Percentiles rank a stretch among this genome's conserved stretches.
Evolutionary conservation across 2,113 vertebrate genomes (phyloP).

Genomic region (Columba livia): DNA sequence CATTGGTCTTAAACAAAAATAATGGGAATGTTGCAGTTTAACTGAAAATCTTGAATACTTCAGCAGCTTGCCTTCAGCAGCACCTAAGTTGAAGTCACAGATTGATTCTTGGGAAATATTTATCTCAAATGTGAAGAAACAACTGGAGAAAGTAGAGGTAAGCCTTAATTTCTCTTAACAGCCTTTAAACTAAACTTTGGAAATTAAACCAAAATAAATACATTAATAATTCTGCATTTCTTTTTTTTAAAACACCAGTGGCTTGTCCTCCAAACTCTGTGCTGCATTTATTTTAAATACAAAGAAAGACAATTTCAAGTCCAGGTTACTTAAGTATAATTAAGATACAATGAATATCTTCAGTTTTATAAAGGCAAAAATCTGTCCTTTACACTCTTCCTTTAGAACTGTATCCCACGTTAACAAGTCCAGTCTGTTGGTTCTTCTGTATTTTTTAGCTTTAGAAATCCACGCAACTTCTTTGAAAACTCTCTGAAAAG

Average conservation of each 20-base stretch:
- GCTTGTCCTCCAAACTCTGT: neutral
- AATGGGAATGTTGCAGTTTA: neutral
- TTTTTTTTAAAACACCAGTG: neutral
- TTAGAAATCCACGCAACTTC: neutral
- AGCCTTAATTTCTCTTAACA: neutral
- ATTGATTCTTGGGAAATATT: conserved; percentile 63
- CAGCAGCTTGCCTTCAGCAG: conserved; percentile 32
- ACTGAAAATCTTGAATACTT: conserved; percentile 2
- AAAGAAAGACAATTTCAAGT: neutral
- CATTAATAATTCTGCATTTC: neutral
- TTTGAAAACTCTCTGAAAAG: neutral
- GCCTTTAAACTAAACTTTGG: neutral
- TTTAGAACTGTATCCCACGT: neutral
- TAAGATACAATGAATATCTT: neutral
- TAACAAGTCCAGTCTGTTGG: neutral
- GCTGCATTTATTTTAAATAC: neutral
- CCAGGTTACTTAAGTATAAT: neutral
- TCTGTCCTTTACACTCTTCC: neutral
- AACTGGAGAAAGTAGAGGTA: conserved; percentile 69
- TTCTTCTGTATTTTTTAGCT: neutral
- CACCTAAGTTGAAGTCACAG: conserved; percentile 28
- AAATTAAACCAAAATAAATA: neutral
- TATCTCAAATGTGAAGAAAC: conserved; percentile 55
- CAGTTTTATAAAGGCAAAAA: neutral
- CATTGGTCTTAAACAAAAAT: neutral